Evolutionary conservation across 2,797 vertebrate genomes (phyloP).

Genomic region (Hyperoplus lanceolatus): DNA sequence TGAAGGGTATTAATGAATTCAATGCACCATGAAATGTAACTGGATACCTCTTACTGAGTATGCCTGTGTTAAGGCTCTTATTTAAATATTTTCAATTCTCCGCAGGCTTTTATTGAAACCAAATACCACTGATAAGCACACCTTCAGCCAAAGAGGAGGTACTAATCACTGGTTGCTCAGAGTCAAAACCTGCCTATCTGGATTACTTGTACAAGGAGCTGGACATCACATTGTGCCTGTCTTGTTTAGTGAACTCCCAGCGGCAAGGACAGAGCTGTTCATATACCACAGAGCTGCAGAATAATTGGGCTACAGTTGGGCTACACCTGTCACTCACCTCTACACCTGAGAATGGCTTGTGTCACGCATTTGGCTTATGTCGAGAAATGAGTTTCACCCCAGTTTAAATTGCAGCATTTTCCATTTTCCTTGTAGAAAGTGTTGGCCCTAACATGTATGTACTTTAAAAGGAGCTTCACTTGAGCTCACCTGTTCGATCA

Average conservation of each 20-base stretch:
- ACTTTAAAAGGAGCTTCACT: constrained; percentile 1
- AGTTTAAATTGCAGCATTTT: constrained; percentile 16
- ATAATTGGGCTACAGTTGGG: constrained; percentile 50
- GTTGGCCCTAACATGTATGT: not conserved
- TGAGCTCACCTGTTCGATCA: not conserved
- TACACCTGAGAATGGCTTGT: constrained; percentile 23
- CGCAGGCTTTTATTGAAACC: not conserved
- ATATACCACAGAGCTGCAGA: constrained; percentile 28
- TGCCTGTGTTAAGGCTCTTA: constrained; percentile 7
- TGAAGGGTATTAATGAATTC: constrained; percentile 29
- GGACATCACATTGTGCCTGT: constrained; percentile 30
- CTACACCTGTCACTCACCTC: constrained; percentile 49
- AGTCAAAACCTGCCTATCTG: constrained; percentile 26
- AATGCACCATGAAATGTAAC: constrained; percentile 10
- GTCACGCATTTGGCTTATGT: constrained; percentile 24
- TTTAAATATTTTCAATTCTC: constrained; percentile 12
- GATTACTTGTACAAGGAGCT: constrained; percentile 5
- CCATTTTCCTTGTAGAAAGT: not conserved
- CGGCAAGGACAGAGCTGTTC: constrained; percentile 49
- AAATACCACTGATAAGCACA: constrained; percentile 15
- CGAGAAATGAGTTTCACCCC: constrained; percentile 17
- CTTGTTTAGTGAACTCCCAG: constrained; percentile 36
- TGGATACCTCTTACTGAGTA: constrained; percentile 9
- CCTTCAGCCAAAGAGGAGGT: constrained; percentile 5
- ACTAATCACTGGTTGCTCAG: constrained; percentile 29